These are phyloP conservation scores for Coreius guichenoti DNA, from an alignment of 2,797 vertebrate species.

Conservation along the genomic window DNA sequence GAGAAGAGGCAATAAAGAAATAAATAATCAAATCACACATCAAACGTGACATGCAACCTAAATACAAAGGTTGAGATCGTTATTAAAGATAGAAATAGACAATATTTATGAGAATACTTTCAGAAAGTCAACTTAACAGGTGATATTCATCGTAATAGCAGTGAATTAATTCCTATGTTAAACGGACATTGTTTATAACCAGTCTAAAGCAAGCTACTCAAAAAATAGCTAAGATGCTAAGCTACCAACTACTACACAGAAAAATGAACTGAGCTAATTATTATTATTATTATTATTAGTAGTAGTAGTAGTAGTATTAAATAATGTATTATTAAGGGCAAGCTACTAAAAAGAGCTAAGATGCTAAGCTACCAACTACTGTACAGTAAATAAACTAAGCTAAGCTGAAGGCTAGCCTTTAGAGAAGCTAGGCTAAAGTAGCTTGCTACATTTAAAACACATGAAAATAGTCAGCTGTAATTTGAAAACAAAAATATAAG, in stretches of 20 bases:
- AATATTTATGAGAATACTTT: neutral
- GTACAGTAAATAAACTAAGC: neutral
- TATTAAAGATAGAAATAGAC: conserved; percentile 29
- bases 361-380: neutral
- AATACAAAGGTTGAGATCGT: conserved; percentile 25
- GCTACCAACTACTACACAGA: neutral
- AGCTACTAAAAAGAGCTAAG: neutral
- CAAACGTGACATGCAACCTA: conserved; percentile 42
- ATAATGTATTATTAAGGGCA: neutral
- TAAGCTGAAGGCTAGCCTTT: neutral
- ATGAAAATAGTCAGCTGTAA: neutral
- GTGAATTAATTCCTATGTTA: neutral
- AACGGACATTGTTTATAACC: neutral
- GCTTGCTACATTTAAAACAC: neutral
- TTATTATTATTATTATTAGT: neutral
- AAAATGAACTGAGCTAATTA: neutral
- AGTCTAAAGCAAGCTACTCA: neutral
- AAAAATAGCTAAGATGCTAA: neutral
- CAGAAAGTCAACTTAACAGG: neutral
- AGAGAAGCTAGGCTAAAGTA: neutral
- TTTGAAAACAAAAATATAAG: neutral
- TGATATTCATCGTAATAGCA: neutral
- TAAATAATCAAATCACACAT: conserved; percentile 52
- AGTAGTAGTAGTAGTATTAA: too few species aligned
- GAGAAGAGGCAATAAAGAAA: conserved; percentile 56